Evolutionary conservation across 2,888 invertebrate genomes (phyloP).

Genomic region (Saturnia japonica): DNA sequence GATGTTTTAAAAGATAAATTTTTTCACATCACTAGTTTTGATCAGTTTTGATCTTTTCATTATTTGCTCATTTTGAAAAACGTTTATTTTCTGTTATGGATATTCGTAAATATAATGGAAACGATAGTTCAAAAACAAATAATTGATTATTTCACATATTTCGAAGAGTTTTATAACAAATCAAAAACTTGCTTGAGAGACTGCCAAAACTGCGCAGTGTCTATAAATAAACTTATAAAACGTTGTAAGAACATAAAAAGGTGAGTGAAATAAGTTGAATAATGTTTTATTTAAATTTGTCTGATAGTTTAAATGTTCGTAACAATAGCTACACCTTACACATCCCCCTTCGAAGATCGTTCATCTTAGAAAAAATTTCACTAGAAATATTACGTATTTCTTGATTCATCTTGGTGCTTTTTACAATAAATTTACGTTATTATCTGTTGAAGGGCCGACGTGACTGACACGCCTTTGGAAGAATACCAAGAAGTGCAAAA

Average conservation of each 20-base stretch:
- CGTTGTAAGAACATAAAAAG: conserved; percentile 74
- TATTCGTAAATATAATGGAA: conserved; percentile 61
- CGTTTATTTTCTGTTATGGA: conserved; percentile 37
- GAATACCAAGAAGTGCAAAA: conserved; percentile 66
- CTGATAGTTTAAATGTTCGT: neutral
- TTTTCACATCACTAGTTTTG: no score
- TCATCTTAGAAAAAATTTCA: neutral
- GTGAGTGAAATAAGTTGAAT: conserved; percentile 52
- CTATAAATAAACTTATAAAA: conserved; percentile 78
- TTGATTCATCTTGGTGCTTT: neutral
- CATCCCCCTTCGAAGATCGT: neutral
- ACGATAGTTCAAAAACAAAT: conserved; percentile 76
- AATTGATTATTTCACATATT: conserved; percentile 75
- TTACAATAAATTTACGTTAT: conserved; percentile 27
- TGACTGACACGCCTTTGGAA: conserved; percentile 68
- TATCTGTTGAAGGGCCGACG: conserved; percentile 62
- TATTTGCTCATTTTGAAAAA: neutral
- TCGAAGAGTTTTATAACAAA: conserved; percentile 73
- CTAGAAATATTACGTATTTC: neutral
- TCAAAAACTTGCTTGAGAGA: conserved; percentile 76
- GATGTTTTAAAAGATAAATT: no score
- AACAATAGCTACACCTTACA: neutral
- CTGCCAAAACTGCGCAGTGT: conserved; percentile 73
- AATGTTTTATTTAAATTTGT: neutral
- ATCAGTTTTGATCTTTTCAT: no score